These are phyloP conservation scores for Cetonia aurata DNA, from an alignment of 2,888 invertebrate species.

Conservation along the genomic window DNA sequence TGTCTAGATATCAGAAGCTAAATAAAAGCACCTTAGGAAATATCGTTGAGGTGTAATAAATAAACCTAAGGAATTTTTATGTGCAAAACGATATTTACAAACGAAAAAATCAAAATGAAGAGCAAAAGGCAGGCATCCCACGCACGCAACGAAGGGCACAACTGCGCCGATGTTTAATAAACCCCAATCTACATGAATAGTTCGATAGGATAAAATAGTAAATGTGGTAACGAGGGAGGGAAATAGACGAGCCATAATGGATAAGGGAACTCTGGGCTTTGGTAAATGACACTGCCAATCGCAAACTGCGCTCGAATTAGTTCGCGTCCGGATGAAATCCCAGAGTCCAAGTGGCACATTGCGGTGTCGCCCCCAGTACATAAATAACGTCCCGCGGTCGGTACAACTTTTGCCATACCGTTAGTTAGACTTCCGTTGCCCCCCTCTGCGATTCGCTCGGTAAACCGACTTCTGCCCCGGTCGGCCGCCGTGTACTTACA, in stretches of 20 bases:
- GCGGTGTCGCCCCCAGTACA: constrained; percentile 54
- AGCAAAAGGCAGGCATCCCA: too few species aligned
- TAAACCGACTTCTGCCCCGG: too few species aligned
- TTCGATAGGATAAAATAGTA: not conserved
- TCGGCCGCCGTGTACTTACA: too few species aligned
- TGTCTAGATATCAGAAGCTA: too few species aligned
- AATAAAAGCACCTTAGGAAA: too few species aligned
- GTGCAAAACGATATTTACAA: too few species aligned
- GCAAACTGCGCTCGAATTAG: constrained; percentile 57
- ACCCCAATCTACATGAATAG: too few species aligned
- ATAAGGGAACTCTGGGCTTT: constrained; percentile 44
- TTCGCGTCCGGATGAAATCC: constrained; percentile 56
- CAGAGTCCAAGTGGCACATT: constrained; percentile 54
- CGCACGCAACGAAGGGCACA: too few species aligned
- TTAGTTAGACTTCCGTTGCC: constrained; percentile 46
- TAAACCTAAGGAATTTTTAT: not conserved
- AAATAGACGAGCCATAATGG: constrained; percentile 36
- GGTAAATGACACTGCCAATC: constrained; percentile 57
- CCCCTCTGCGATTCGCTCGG: constrained; percentile 2
- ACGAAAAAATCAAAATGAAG: not conserved
- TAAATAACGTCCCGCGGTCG: constrained; percentile 56
- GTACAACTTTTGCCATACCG: constrained; percentile 56
- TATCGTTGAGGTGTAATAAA: not conserved
- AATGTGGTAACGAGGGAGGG: not conserved
- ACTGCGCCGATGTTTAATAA: too few species aligned